phyloP scores from a whole-genome alignment of 1,140 invertebrate species.

The Platorchestia sp. region DNA sequence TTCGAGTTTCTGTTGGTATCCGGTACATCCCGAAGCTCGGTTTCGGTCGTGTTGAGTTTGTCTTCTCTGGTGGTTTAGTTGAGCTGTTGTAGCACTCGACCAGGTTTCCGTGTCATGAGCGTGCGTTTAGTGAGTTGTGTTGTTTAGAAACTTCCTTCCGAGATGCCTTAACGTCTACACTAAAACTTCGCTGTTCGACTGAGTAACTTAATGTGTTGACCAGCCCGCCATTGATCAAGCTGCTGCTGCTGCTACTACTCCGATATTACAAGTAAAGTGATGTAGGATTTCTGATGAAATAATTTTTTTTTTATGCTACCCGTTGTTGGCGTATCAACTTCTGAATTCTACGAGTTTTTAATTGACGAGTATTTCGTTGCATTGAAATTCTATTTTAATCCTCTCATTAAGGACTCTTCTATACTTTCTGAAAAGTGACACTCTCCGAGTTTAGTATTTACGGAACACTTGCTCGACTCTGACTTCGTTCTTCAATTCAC shows the following conservation, averaged over 20 bases:
- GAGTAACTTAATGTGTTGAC: not conserved
- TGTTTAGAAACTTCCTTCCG: not conserved
- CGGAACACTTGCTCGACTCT: too few species aligned
- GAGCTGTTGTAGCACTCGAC: not conserved
- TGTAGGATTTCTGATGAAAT: not conserved
- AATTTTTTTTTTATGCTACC: not conserved
- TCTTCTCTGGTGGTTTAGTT: not conserved
- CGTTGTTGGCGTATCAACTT: not conserved
- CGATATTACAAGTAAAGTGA: not conserved
- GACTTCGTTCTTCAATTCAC: too few species aligned
- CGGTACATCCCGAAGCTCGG: not conserved
- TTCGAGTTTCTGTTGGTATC: not conserved
- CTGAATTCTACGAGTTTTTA: not conserved
- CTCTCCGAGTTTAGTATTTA: too few species aligned
- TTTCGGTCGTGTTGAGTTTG: not conserved
- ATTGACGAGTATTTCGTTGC: not conserved
- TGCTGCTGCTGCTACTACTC: not conserved
- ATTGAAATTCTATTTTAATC: too few species aligned
- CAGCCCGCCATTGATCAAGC: not conserved
- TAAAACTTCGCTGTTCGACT: not conserved
- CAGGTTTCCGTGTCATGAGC: not conserved
- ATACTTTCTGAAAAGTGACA: too few species aligned
- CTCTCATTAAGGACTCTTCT: too few species aligned
- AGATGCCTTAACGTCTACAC: not conserved
- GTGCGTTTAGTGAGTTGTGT: not conserved